Evolutionary conservation across 2,888 invertebrate species (phyloP).

Genomic region (Lamellibrachia satsuma): DNA sequence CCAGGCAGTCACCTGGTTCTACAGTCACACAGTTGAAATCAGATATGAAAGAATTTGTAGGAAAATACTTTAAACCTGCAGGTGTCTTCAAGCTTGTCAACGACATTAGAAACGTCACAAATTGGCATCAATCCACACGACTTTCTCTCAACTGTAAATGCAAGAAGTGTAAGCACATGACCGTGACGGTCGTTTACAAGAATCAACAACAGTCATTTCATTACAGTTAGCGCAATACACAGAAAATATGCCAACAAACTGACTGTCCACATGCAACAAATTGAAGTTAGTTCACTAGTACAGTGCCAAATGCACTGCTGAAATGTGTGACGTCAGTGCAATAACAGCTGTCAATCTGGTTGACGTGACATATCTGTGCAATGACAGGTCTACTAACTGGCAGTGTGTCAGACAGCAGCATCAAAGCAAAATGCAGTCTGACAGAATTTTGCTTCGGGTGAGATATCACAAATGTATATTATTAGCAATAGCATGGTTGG

Average conservation of each 20-base stretch:
- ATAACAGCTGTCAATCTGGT: not conserved
- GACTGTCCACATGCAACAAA: not conserved
- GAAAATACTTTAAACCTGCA: slow-evolving; percentile 11
- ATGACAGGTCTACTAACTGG: not conserved
- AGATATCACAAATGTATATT: not conserved
- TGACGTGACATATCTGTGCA: not conserved
- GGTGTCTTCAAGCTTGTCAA: not conserved
- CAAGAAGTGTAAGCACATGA: not conserved
- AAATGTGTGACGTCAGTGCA: not conserved
- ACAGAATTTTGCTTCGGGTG: slow-evolving; percentile 17
- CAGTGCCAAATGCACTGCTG: not conserved
- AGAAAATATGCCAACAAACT: not conserved
- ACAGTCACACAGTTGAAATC: not conserved
- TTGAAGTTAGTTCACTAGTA: not conserved
- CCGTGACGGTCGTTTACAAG: not conserved
- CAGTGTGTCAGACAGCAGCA: not conserved
- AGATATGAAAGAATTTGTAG: slow-evolving; percentile 10
- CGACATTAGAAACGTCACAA: slow-evolving; percentile 8
- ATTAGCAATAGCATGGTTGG: not conserved
- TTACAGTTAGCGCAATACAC: not conserved
- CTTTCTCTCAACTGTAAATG: not conserved
- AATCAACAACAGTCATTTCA: not conserved
- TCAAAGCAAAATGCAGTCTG: not conserved
- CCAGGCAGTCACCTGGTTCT: not conserved
- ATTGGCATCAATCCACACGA: not conserved